phyloP scores from a whole-genome alignment of 1,140 invertebrate species.

The Apis cerana region DNA sequence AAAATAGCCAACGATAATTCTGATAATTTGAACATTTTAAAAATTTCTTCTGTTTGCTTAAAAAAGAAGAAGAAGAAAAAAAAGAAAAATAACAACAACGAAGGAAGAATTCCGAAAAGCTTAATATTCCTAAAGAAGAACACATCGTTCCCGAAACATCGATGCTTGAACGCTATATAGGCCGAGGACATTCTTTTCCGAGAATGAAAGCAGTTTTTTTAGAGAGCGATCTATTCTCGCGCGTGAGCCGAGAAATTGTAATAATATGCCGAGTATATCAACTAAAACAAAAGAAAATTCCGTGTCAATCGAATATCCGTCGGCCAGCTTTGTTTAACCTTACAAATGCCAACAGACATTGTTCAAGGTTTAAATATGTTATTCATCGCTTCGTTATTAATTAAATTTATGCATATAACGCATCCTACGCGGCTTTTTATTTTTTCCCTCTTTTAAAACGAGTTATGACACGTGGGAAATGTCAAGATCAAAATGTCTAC shows the following conservation, averaged over 20 bases:
- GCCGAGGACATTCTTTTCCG: slow-evolving; percentile 19
- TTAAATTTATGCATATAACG: neutral
- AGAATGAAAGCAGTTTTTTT: slow-evolving; percentile 27
- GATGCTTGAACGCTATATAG: slow-evolving; percentile 6
- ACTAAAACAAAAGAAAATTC: neutral
- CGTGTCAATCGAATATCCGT: neutral
- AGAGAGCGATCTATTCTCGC: slow-evolving; percentile 9
- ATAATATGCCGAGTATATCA: neutral
- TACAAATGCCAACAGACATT: too few species aligned
- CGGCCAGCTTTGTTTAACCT: neutral
- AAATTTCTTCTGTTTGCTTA: neutral
- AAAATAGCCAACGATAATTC: too few species aligned
- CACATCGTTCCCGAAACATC: slow-evolving; percentile 8
- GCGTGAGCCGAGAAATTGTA: slow-evolving; percentile 2
- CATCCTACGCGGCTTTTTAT: neutral
- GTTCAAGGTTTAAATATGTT: neutral
- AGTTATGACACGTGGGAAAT: neutral
- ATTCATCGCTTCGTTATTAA: neutral
- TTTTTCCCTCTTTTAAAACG: neutral
- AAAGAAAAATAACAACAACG: neutral
- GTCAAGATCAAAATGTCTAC: neutral
- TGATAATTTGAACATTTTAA: neutral
- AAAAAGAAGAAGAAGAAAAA: neutral
- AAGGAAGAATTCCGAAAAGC: neutral
- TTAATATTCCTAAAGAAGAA: neutral